Conservation (phyloP, 1,140 invertebrate species). For the Littorina saxatilis region DNA sequence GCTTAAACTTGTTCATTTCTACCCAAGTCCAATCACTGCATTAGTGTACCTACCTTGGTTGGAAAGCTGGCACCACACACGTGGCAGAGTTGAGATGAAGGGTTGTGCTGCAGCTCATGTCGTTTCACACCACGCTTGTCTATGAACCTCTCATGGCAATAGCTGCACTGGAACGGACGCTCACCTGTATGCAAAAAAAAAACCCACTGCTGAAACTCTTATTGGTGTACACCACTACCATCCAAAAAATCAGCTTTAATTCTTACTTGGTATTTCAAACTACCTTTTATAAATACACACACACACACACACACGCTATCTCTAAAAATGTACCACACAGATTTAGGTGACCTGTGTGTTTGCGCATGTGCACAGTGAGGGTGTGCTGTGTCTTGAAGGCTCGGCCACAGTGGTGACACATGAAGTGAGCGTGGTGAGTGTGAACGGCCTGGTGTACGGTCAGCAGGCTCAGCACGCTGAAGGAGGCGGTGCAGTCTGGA, state of each 20-base stretch:
- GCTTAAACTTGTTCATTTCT: too few relatives aligned
- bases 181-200: neutral
- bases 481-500: neutral
- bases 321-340: neutral
- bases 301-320: neutral
- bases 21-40: too few relatives aligned
- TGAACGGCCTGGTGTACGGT: neutral
- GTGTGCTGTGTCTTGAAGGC: neutral
- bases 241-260: too few relatives aligned
- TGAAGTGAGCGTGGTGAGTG: neutral
- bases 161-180: conserved; percentile 10
- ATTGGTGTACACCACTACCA: too few relatives aligned
- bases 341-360: neutral
- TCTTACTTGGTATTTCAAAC: too few relatives aligned
- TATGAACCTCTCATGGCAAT: neutral
- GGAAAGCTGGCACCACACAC: conserved; percentile 12
- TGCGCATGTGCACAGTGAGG: neutral
- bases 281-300: neutral
- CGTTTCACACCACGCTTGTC: neutral
- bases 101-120: neutral
- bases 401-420: neutral
- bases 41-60: conserved; percentile 1
- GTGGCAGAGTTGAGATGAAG: neutral
- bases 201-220: neutral
- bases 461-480: neutral